Base-by-base conservation (phyloP, 2,113 vertebrate genomes). In the Cephalopholis sonnerati region DNA sequence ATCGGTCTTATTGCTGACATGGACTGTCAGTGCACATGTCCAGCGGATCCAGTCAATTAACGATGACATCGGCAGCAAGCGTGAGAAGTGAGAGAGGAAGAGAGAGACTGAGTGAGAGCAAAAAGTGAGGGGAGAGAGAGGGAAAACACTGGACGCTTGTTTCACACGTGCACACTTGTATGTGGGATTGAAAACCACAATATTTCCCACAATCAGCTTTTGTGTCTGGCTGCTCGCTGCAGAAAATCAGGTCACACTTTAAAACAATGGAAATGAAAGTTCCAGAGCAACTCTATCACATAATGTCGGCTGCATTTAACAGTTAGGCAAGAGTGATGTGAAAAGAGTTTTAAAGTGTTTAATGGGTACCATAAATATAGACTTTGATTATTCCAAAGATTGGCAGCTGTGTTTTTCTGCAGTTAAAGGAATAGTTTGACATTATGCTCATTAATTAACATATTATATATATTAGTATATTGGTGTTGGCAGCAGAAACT, bases 71-170 rank as follows among this genome's bases (percentile, higher is more conserved):
- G 55, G 24, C 32, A 25, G 16, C 5, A 62, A 85, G 68, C 48
- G 24, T 86, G 84, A 88, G 79, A 82, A 24, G 62, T 46, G 79
- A 69, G n/a, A 46, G 77, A 58, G 78, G 25, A 39, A 44, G 48
- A 54, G 74, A 68, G 77, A 62, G 68, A 63, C 39, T 51, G 41
- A 39, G 65, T 58, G 71, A 64, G 58, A 55, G 71, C 75, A 86
- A 72, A 77, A 61, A 24, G 59, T 54, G 73, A 68, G 79, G 78
- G 77, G 29, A 22, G 69, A 44, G 63, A 17, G 22, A 74, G 53
- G 63, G 63, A 75, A 82, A 79, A 91, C 88, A 92, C 76, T 89
- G 85, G 77, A 10, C 6, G 25, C 76, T 90, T 92, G 91, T 93
- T 90, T 90, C 82, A 86, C 81, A 63, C 70, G 65, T 89, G 79